Evolutionary conservation across 2,797 vertebrate genomes (phyloP), one percentile per base, ranked within the genome.

Genomic region (Sternarchorhynchus goeldii): DNA sequence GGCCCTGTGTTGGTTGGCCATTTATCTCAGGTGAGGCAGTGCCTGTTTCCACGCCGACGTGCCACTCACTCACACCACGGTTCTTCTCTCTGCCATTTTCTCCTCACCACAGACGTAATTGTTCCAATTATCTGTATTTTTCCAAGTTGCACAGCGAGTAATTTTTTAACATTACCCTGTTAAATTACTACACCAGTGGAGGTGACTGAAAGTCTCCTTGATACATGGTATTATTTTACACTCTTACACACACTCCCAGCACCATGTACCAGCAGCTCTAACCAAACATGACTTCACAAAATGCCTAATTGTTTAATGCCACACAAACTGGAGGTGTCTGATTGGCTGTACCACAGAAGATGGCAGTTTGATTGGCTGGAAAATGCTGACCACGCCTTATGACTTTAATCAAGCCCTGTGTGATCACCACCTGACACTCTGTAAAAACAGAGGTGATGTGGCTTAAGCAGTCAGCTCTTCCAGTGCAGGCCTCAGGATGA

Each of bases 21-120:
- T 80, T 80, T 79, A 75, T 80, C 72, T 80, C 32, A 14, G 41
- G 75, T 69, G 57, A 64, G 72, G 36, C 18, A 31, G 17, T 12
- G 72, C 20, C 69, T 60, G 60, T 79, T 79, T 74, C 68, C 64
- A 56, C 17, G 65, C 78, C 45, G 39, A 59, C 62, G 50, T 25
- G 12, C 7, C 20, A 53, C 50, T 58, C 25, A 18, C 57, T 70
- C 76, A 60, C 45, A 59, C 63, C 32, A 56, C 6, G 53, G 55
- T 31, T 36, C 25, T 50, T n/a, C 45, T n/a, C 71, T 5, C 53
- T n/a, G 64, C 70, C 77, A 34, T 78, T 66, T 63, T 67, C 55
- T 12, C 1, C 71, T 59, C 70, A 36, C 55, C 70, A 21, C 16
- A 32, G 58, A 70, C 63, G 45, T 63, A 75, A 80, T 80, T 75